A percentile compares a stretch with the other conserved stretches of the same genome.
phyloP scores from a whole-genome alignment of 2,888 invertebrate species.

The Gastracanthus pulcherrimus region DNA sequence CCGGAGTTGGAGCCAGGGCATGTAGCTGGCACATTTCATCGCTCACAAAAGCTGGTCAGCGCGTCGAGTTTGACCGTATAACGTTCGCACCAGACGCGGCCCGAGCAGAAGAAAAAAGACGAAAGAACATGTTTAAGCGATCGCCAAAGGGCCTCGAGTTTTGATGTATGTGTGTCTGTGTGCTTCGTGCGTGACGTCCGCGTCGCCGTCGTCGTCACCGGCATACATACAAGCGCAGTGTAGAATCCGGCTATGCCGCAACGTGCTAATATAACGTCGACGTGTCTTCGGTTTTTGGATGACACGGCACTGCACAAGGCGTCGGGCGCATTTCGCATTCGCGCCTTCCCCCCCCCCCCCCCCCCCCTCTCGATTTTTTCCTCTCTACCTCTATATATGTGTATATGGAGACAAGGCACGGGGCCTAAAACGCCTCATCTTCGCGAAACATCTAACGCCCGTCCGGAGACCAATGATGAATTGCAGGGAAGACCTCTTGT shows the following conservation, averaged over 20 bases:
- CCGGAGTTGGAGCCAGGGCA: not conserved
- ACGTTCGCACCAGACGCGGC: too few relatives aligned
- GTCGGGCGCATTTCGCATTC: not conserved
- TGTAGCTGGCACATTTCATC: constrained; percentile 15
- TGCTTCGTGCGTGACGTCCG: not conserved
- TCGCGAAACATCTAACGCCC: constrained; percentile 25
- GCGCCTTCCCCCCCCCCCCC: too few relatives aligned
- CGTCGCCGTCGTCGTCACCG: not conserved
- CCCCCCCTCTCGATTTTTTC: too few relatives aligned
- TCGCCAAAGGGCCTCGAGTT: constrained; percentile 9
- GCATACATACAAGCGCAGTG: not conserved
- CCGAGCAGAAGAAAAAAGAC: not conserved
- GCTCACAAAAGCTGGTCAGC: constrained; percentile 16
- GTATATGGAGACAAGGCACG: too few relatives aligned
- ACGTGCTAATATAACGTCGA: constrained; percentile 29
- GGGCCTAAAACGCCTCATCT: constrained; percentile 19
- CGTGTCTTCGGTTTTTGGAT: not conserved
- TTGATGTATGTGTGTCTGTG: not conserved
- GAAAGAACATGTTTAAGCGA: not conserved
- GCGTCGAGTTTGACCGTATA: not conserved
- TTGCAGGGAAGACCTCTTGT: not conserved
- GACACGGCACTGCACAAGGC: not conserved
- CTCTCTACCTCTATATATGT: too few relatives aligned
- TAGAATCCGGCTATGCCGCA: not conserved
- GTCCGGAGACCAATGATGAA: constrained; percentile 21